Evolutionary conservation across 2,797 vertebrate genomes (phyloP).

Genomic region (Pelobates cultripes): DNA sequence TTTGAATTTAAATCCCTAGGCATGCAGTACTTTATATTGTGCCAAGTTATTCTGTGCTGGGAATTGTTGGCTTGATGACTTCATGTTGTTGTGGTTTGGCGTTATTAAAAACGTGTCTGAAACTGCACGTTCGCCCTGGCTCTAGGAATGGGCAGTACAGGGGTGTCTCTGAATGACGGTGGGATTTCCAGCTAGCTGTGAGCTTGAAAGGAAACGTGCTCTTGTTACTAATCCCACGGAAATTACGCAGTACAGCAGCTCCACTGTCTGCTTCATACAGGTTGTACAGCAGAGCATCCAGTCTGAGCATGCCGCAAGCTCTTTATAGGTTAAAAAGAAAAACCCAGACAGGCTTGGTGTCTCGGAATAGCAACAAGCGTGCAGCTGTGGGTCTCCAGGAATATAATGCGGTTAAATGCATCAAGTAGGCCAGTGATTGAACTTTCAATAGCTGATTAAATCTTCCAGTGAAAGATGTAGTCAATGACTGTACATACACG

Average conservation of each 20-base stretch:
- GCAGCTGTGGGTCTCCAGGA: background rate
- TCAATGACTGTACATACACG: too few species aligned
- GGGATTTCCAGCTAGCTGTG: background rate
- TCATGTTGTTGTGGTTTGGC: background rate
- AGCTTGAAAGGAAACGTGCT: conserved; percentile 9
- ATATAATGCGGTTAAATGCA: too few species aligned
- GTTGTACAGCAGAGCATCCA: too few species aligned
- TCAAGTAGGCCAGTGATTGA: too few species aligned
- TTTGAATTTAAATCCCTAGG: too few species aligned
- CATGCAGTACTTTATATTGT: too few species aligned
- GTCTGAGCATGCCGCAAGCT: too few species aligned
- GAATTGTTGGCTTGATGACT: background rate
- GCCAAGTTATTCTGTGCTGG: too few species aligned
- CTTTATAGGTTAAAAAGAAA: conserved; percentile 3
- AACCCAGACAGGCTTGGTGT: background rate
- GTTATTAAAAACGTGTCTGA: background rate
- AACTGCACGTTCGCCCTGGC: conserved; percentile 31
- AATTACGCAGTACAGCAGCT: background rate
- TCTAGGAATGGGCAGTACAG: background rate
- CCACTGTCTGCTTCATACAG: too few species aligned
- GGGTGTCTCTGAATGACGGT: conserved; percentile 23
- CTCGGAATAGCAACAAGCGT: background rate
- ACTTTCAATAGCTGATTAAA: too few species aligned
- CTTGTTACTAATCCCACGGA: conserved; percentile 16
- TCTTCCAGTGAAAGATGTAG: too few species aligned